Conservation (phyloP, 2,113 vertebrate genomes). For the Anthoscopus minutus region DNA sequence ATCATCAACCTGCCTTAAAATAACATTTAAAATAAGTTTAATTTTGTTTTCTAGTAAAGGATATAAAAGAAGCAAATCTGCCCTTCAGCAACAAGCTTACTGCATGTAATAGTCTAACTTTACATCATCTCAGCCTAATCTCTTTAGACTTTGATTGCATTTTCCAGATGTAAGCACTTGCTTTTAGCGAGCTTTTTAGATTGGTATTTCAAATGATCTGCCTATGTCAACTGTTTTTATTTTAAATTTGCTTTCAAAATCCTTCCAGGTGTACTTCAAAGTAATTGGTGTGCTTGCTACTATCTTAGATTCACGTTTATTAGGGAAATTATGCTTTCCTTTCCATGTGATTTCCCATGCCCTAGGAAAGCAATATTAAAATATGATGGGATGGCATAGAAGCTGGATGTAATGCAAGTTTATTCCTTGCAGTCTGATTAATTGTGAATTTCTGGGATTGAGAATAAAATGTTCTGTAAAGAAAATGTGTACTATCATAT, state of each 20-base stretch:
- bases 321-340: not conserved
- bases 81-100: constrained; percentile 5
- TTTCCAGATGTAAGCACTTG: constrained; percentile 34
- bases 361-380: not conserved
- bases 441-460: not conserved
- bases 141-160: constrained; percentile 21
- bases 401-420: not conserved
- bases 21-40: not conserved
- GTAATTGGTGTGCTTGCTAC: not conserved
- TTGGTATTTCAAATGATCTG: constrained; percentile 1
- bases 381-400: not conserved
- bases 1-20: constrained; percentile 4
- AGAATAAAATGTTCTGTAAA: not conserved
- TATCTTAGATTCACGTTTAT: not conserved
- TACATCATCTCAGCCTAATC: constrained; percentile 25
- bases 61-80: not conserved
- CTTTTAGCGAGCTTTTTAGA: not conserved
- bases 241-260: constrained; percentile 13
- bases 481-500: not conserved
- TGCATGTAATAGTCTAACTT: constrained; percentile 16
- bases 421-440: not conserved
- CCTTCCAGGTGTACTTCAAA: constrained; percentile 27
- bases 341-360: not conserved
- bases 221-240: not conserved
- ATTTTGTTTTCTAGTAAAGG: constrained; percentile 14